Evolutionary conservation across 2,797 vertebrate genomes (phyloP), one percentile per base, ranked within the genome.

Genomic region (Pangasius macronema): DNA sequence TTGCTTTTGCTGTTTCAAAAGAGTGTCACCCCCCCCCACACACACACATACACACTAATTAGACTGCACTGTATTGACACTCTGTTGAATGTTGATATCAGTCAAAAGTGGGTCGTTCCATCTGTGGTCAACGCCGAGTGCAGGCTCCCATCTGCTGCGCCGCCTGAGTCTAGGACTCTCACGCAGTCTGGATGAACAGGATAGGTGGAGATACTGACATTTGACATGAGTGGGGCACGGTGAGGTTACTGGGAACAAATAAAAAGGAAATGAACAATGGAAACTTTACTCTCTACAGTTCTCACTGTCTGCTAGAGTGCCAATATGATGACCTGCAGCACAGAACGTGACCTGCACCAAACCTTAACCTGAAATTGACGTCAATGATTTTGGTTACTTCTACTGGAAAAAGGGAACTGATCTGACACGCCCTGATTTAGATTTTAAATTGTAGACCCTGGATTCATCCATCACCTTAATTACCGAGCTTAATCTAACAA

Each of bases 111-210:
- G 73, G 75, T 86, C 42, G 82, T n/a, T 86, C 85, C 82, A 84
- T 86, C 85, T 86, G 85, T 75, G 82, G 42, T 33, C 65, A 84
- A 86, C 73, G 42, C 63, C 5, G 63, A 30, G 63, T 53, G n/a
- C 85, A 86, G 81, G 46, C 81, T 86, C 85, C 68, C 88, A 88
- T 88, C 88, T 86, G 88, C 81, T 80, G 30, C 68, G 14, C 82
- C 30, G n/a, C 39, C 80, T 72, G 24, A 86, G 82, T 55, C 67
- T 49, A 55, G 22, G 67, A 51, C 46, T 63, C 46, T 51, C 39
- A 46, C n/a, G 51, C 63, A 55, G 30, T 65, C 85, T 86, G 82
- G 80, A 80, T 39, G 77, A 89, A 81, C 82, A 89, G 88, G 85
- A 89, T 81, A 82, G 82, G 88, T 86, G 75, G 82, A 86, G 75